Evolutionary conservation across 2,797 vertebrate species (phyloP).

Genomic region (Falco rusticolus): DNA sequence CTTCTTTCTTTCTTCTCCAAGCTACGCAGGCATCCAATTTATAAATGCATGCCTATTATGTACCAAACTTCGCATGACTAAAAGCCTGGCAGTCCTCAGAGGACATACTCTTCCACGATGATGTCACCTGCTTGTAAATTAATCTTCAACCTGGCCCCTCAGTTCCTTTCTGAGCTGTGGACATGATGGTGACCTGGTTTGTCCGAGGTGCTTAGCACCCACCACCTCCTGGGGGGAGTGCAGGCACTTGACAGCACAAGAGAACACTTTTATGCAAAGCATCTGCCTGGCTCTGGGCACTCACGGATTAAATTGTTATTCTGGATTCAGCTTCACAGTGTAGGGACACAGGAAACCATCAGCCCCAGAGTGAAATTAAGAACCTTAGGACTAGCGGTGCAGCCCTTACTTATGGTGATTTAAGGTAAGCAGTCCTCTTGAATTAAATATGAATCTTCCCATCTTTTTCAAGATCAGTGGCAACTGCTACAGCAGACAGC

Average conservation of each 20-base stretch:
- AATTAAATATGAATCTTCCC: not conserved
- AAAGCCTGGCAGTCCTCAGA: not conserved
- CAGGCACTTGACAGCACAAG: not conserved
- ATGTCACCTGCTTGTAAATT: not conserved
- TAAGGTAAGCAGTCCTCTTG: not conserved
- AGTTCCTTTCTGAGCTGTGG: not conserved
- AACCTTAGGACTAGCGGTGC: not conserved
- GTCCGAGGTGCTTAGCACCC: conserved; percentile 24
- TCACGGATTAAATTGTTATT: conserved; percentile 58
- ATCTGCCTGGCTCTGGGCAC: conserved; percentile 29
- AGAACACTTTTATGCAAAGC: conserved; percentile 48
- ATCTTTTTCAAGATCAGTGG: not conserved
- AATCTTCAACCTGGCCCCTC: not conserved
- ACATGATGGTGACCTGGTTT: conserved; percentile 48
- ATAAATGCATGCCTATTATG: not conserved
- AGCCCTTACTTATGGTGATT: not conserved
- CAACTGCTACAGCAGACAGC: not conserved
- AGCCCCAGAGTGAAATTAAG: not conserved
- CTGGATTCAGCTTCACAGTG: conserved; percentile 1
- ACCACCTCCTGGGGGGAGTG: not conserved
- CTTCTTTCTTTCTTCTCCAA: not conserved
- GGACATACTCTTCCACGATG: not conserved
- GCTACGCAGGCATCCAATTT: not conserved
- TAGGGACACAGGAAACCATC: not conserved
- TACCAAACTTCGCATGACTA: not conserved